These are phyloP conservation scores for Syngnathus scovelli DNA, from an alignment of 2,113 vertebrate genomes.

Conservation along the genomic window DNA sequence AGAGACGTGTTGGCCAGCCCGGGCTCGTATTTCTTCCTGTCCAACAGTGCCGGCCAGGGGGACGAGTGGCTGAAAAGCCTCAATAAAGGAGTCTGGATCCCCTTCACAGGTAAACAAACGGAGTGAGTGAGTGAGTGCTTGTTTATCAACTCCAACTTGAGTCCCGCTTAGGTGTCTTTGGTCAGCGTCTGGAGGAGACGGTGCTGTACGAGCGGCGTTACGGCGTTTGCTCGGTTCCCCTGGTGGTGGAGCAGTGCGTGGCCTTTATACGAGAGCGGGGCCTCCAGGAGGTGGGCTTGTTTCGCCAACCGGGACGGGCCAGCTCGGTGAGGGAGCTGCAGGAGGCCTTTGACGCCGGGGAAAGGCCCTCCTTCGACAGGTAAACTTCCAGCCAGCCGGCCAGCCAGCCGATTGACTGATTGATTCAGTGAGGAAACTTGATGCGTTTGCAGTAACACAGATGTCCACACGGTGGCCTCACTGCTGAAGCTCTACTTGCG, in stretches of 20 bases:
- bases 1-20: slow-evolving; percentile 72
- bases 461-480: slow-evolving; percentile 76
- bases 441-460: slow-evolving; percentile 61
- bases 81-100: slow-evolving; percentile 75
- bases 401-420: no score
- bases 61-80: slow-evolving; percentile 76
- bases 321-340: slow-evolving; percentile 74
- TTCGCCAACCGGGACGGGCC: slow-evolving; percentile 71
- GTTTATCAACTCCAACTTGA: not conserved
- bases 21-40: slow-evolving; percentile 74
- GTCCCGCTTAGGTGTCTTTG: slow-evolving; percentile 66
- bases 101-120: slow-evolving; percentile 66
- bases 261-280: slow-evolving; percentile 69
- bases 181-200: slow-evolving; percentile 74
- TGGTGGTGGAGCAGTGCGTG: slow-evolving; percentile 76
- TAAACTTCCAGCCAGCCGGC: slow-evolving; percentile 15
- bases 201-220: slow-evolving; percentile 72
- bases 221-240: slow-evolving; percentile 66
- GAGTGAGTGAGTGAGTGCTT: not conserved
- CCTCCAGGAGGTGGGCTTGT: slow-evolving; percentile 72
- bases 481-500: slow-evolving; percentile 76
- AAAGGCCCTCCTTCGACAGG: slow-evolving; percentile 73
- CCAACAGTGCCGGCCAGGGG: slow-evolving; percentile 72
- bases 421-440: not conserved
- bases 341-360: slow-evolving; percentile 72